Conservation (phyloP, 2,113 vertebrate genomes). For the Leucoraja erinaceus region DNA sequence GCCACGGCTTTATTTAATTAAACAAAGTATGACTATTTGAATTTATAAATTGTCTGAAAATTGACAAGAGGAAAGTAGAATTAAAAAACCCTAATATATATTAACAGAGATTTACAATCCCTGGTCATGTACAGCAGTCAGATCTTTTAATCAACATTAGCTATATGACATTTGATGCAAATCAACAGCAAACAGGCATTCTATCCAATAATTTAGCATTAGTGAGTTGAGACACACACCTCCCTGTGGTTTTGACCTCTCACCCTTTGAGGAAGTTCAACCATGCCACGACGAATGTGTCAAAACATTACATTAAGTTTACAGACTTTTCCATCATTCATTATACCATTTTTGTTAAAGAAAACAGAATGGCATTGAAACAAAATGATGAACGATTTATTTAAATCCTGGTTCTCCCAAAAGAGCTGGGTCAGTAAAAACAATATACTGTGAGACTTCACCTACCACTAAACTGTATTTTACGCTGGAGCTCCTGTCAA, state of each 20-base stretch:
- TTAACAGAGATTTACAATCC: not conserved
- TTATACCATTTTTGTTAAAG: not conserved
- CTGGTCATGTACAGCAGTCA: not conserved
- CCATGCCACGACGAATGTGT: not conserved
- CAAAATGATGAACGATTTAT: not conserved
- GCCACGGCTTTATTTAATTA: not conserved
- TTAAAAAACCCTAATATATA: not conserved
- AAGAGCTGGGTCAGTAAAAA: not conserved
- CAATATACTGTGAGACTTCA: not conserved
- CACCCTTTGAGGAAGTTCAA: not conserved
- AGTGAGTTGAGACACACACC: not conserved
- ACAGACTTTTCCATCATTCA: not conserved
- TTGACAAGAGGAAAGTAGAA: not conserved
- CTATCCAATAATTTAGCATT: not conserved
- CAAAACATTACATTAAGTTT: not conserved
- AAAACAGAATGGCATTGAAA: not conserved
- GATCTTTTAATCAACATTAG: constrained; percentile 5
- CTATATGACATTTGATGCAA: not conserved
- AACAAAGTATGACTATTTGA: not conserved
- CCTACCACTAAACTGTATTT: not conserved
- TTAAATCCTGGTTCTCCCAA: not conserved
- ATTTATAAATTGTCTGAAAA: not conserved
- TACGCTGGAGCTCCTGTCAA: not conserved
- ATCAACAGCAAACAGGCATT: not conserved
- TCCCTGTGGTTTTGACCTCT: constrained; percentile 25